phyloP scores from a whole-genome alignment of 2,888 invertebrate genomes.

The Coelopa pilipes region DNA sequence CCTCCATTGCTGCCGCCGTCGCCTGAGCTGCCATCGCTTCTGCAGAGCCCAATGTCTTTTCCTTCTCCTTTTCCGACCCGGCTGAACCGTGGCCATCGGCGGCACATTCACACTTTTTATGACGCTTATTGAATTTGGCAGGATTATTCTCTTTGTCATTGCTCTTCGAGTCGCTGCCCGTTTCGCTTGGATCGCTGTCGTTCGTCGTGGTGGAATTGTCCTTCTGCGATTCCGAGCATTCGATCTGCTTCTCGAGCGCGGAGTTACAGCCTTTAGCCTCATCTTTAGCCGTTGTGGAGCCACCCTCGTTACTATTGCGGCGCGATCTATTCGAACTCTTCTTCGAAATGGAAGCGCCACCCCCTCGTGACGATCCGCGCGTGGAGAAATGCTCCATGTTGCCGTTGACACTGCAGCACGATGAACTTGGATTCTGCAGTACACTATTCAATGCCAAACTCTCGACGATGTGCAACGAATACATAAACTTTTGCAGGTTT shows the following conservation, averaged over 20 bases:
- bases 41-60: not conserved
- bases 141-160: slow-evolving; percentile 59
- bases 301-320: slow-evolving; percentile 53
- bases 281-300: slow-evolving; percentile 21
- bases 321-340: slow-evolving; percentile 49
- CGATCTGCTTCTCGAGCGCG: not conserved
- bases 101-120: slow-evolving; percentile 50
- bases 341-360: slow-evolving; percentile 40
- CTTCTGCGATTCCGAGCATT: slow-evolving; percentile 42
- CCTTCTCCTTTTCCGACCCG: slow-evolving; percentile 33
- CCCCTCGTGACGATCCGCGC: slow-evolving; percentile 16
- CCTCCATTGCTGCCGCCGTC: slow-evolving; percentile 24
- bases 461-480: slow-evolving; percentile 91
- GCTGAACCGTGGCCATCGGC: not conserved
- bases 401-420: slow-evolving; percentile 49
- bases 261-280: slow-evolving; percentile 4
- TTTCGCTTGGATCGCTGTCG: slow-evolving; percentile 27
- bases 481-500: slow-evolving; percentile 94
- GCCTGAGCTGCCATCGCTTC: slow-evolving; percentile 41
- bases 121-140: slow-evolving; percentile 50
- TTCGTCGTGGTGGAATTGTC: slow-evolving; percentile 39
- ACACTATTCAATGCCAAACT: slow-evolving; percentile 69
- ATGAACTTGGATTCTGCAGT: slow-evolving; percentile 45
- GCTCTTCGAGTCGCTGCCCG: slow-evolving; percentile 43
- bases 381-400: slow-evolving; percentile 49